Conservation (phyloP, 2,888 invertebrate genomes). For the Scrobipalpa atriplicella region DNA sequence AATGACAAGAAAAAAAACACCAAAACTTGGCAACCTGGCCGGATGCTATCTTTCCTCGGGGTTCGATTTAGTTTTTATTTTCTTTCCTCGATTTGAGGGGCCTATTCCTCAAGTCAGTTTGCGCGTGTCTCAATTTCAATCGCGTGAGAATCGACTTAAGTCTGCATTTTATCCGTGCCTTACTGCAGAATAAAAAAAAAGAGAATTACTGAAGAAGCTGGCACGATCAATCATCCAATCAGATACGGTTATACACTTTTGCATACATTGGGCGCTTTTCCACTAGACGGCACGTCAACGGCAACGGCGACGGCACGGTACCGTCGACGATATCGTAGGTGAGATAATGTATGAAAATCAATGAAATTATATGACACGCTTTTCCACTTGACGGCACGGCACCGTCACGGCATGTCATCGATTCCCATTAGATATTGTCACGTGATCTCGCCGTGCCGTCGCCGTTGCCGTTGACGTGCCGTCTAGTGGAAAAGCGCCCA, state of each 20-base stretch:
- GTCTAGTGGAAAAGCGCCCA: no score
- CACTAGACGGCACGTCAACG: no score
- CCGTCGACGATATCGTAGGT: no score
- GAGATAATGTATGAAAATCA: no score
- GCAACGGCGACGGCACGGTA: no score
- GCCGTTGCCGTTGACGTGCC: no score
- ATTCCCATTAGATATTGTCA: no score
- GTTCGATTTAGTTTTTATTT: slow-evolving; percentile 1
- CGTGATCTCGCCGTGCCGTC: no score
- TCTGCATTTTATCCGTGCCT: slow-evolving; percentile 2
- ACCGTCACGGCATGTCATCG: no score
- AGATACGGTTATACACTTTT: slow-evolving; percentile 17
- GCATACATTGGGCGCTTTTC: not conserved
- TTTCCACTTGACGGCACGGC: no score
- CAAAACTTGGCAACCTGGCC: slow-evolving; percentile 19
- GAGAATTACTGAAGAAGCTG: slow-evolving; percentile 22
- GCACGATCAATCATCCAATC: slow-evolving; percentile 17
- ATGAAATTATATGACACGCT: no score
- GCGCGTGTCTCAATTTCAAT: slow-evolving; percentile 2
- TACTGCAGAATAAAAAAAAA: no score
- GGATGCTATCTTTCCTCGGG: slow-evolving; percentile 22
- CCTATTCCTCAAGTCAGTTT: not conserved
- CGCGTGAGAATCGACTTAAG: slow-evolving; percentile 22
- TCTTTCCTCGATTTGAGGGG: not conserved
- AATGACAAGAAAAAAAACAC: not conserved